Conservation (phyloP, 92 coral and sea anemone genomes). For the Phenganax marumi region DNA sequence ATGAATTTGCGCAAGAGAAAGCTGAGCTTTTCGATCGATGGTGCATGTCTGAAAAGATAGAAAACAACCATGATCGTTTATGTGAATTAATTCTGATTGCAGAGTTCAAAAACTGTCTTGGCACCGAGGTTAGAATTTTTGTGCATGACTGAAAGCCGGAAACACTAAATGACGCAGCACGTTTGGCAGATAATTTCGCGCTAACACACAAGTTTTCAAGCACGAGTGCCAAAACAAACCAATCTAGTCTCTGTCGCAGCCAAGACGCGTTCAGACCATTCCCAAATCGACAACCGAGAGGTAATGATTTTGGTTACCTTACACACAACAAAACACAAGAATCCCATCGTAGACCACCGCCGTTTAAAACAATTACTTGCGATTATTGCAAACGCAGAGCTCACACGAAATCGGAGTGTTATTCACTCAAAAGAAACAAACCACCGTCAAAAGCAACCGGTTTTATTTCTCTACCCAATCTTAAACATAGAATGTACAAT, state of each 20-base stretch:
- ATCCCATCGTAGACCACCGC: not conserved
- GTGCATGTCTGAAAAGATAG: constrained; percentile 54
- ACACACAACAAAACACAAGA: not conserved
- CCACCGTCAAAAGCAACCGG: not conserved
- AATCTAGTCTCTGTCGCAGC: not conserved
- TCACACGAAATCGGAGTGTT: constrained; percentile 24
- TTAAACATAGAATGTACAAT: not conserved
- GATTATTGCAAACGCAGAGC: constrained; percentile 37
- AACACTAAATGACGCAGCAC: constrained; percentile 57
- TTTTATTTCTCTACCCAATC: not conserved
- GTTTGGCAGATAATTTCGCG: constrained; percentile 56
- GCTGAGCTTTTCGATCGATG: constrained; percentile 63
- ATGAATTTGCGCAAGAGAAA: constrained; percentile 54
- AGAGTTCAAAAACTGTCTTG: constrained; percentile 54
- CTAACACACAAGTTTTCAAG: constrained; percentile 53
- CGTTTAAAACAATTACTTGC: constrained; percentile 3
- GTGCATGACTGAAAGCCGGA: constrained; percentile 51
- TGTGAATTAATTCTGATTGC: constrained; percentile 57
- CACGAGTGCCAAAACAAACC: constrained; percentile 25
- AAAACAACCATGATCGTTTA: constrained; percentile 45
- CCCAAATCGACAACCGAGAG: not conserved
- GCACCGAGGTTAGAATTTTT: constrained; percentile 47
- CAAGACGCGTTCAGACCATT: not conserved
- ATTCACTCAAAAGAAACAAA: not conserved
- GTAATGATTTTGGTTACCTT: not conserved